phyloP scores from a whole-genome alignment of 2,113 vertebrate genomes.

The Tretioscincus oriximinensis region DNA sequence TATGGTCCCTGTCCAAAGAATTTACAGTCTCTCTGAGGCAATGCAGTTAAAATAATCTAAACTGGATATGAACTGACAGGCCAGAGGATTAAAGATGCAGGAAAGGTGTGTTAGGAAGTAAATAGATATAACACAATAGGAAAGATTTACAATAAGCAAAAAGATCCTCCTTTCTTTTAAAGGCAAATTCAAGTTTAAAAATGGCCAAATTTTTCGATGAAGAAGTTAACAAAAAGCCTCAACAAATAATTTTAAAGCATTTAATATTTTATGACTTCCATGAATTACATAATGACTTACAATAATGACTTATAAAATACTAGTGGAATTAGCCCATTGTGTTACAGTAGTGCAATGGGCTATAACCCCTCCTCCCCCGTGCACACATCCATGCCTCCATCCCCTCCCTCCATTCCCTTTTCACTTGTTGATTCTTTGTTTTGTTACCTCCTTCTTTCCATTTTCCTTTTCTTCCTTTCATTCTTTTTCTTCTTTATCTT shows the following conservation, averaged over 20 bases:
- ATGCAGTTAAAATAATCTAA: conserved; percentile 15
- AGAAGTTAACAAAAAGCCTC: not conserved
- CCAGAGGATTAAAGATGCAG: conserved; percentile 36
- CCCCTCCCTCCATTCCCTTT: no score
- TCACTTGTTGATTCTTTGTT: no score
- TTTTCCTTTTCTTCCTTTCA: no score
- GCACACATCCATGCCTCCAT: no score
- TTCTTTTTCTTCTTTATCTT: no score
- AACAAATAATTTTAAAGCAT: not conserved
- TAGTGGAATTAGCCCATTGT: no score
- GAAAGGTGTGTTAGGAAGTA: not conserved
- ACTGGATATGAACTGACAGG: conserved; percentile 14
- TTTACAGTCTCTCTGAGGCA: conserved; percentile 12
- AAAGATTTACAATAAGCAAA: not conserved
- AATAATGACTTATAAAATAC: no score
- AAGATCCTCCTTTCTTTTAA: not conserved
- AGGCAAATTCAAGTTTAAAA: not conserved
- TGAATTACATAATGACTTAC: no score
- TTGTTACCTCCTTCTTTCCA: no score
- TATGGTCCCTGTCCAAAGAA: not conserved
- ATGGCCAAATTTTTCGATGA: not conserved
- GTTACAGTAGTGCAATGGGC: no score
- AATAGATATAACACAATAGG: not conserved
- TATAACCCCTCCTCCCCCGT: no score
- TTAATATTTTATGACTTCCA: not conserved